Evolutionary conservation across 2,113 vertebrate genomes (phyloP).

Genomic region (Gallinago undulata): DNA sequence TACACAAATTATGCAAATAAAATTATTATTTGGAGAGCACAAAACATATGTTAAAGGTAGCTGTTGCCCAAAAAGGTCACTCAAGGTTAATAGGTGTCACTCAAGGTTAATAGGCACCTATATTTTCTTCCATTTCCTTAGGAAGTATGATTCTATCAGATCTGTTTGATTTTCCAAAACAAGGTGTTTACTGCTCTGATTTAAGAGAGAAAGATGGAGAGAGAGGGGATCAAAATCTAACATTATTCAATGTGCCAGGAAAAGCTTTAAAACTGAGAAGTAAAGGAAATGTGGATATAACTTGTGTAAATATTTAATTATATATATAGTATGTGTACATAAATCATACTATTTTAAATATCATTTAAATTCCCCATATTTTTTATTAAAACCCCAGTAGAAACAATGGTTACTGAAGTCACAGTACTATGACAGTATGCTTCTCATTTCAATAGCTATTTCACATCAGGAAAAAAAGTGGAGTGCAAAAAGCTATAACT

Average conservation of each 20-base stretch:
- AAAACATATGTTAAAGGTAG: neutral
- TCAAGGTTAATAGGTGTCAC: neutral
- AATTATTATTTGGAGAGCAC: neutral
- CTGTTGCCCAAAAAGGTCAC: neutral
- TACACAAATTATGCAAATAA: slow-evolving; percentile 16
- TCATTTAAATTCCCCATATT: neutral
- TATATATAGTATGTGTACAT: neutral
- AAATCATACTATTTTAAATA: neutral
- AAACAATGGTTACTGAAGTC: neutral
- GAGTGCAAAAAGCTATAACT: neutral
- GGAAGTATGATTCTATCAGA: neutral
- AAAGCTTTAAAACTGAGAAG: neutral
- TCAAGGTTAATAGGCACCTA: neutral
- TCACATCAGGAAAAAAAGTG: neutral
- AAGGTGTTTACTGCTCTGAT: neutral
- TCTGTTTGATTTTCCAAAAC: neutral
- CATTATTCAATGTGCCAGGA: neutral
- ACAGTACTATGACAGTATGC: neutral
- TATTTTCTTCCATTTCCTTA: neutral
- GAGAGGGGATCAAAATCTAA: neutral
- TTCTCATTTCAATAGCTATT: neutral
- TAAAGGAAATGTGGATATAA: neutral
- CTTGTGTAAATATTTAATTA: neutral
- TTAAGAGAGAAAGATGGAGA: neutral
- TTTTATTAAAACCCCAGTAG: neutral